phyloP scores from a whole-genome alignment of 2,888 invertebrate species.

The Erebia palarica region DNA sequence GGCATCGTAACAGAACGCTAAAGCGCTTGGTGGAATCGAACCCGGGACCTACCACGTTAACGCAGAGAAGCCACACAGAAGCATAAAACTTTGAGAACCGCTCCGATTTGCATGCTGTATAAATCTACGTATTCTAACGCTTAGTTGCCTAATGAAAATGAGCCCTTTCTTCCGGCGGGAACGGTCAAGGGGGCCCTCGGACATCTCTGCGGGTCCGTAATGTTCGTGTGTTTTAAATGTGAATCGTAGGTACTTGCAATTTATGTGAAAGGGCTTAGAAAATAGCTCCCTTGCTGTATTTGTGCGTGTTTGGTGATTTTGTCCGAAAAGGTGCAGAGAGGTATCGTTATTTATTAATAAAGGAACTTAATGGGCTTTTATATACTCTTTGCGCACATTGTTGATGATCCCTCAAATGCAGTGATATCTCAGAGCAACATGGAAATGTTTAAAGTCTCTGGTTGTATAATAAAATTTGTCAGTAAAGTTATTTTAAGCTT shows the following conservation, averaged over 20 bases:
- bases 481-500: too few relatives aligned
- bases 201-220: slow-evolving; percentile 61
- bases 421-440: background rate
- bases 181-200: slow-evolving; percentile 63
- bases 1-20: too few relatives aligned
- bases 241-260: slow-evolving; percentile 71
- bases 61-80: too few relatives aligned
- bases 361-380: slow-evolving; percentile 13
- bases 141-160: slow-evolving; percentile 78
- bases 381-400: slow-evolving; percentile 3
- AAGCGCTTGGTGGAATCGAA: too few relatives aligned
- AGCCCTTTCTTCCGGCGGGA: slow-evolving; percentile 74
- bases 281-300: slow-evolving; percentile 63
- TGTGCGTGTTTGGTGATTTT: slow-evolving; percentile 64
- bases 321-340: slow-evolving; percentile 40
- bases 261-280: slow-evolving; percentile 75
- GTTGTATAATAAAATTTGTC: too few relatives aligned
- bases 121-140: slow-evolving; percentile 67
- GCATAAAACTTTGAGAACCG: slow-evolving; percentile 55
- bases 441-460: background rate
- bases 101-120: slow-evolving; percentile 55
- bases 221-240: slow-evolving; percentile 72
- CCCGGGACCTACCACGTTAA: too few relatives aligned
- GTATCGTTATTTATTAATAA: slow-evolving; percentile 28
- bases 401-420: background rate